These are phyloP conservation scores for Pygmarrhopalites habei DNA, from an alignment of 1,140 invertebrate genomes.

Conservation along the genomic window DNA sequence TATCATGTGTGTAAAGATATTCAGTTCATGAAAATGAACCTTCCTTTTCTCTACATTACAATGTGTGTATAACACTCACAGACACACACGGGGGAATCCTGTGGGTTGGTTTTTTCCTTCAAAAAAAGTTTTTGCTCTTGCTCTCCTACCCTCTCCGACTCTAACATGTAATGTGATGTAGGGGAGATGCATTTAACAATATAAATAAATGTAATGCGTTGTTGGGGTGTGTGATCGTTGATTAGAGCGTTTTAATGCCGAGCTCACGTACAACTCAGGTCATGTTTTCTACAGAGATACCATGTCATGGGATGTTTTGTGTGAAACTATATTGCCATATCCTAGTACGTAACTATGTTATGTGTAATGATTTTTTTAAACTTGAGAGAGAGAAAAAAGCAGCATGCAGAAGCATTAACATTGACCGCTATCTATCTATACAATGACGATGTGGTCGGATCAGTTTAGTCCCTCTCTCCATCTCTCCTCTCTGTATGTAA, in stretches of 20 bases:
- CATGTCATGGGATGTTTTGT: not conserved
- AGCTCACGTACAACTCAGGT: slow-evolving; percentile 18
- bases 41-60: not conserved
- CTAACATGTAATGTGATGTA: too few species aligned
- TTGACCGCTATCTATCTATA: too few species aligned
- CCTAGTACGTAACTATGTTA: too few species aligned
- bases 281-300: slow-evolving; percentile 12
- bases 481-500: too few species aligned
- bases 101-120: slow-evolving; percentile 11
- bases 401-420: too few species aligned
- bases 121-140: too few species aligned
- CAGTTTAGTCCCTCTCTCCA: too few species aligned
- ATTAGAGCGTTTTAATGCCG: slow-evolving; percentile 29
- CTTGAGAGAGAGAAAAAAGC: too few species aligned
- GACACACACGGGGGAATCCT: not conserved
- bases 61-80: not conserved
- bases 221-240: slow-evolving; percentile 26
- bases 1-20: too few species aligned
- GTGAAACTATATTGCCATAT: not conserved
- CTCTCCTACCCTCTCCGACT: too few species aligned
- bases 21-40: not conserved
- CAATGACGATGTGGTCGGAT: too few species aligned
- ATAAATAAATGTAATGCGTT: slow-evolving; percentile 25
- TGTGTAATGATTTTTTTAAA: too few species aligned
- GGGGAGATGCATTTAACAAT: slow-evolving; percentile 26